Evolutionary conservation across 2,888 invertebrate genomes (phyloP).

Genomic region (Galeruca laticollis): DNA sequence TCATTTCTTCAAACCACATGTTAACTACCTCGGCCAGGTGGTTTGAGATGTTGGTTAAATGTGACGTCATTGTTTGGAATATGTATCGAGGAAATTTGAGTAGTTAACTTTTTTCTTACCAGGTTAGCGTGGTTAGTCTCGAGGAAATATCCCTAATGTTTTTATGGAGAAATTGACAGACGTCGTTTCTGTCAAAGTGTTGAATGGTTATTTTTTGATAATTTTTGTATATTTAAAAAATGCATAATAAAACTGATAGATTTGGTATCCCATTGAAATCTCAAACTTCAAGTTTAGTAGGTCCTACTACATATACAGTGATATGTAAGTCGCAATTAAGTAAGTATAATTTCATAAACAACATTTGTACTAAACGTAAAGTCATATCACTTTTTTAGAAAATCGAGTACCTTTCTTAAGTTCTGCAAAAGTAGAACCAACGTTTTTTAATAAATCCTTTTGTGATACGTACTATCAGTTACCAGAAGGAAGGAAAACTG

Average conservation of each 20-base stretch:
- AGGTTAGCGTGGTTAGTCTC: no score
- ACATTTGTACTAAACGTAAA: background rate
- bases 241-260: slow-evolving; percentile 39
- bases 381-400: slow-evolving; percentile 29
- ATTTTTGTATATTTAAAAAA: background rate
- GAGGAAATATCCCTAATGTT: no score
- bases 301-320: slow-evolving; percentile 39
- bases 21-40: no score
- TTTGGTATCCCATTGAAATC: slow-evolving; percentile 25
- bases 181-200: background rate
- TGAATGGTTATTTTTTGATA: background rate
- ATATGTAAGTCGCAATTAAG: slow-evolving; percentile 25
- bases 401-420: slow-evolving; percentile 48
- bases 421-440: slow-evolving; percentile 31
- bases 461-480: slow-evolving; percentile 35
- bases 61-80: no score
- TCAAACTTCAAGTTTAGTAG: slow-evolving; percentile 34
- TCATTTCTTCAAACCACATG: no score
- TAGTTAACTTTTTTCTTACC: no score
- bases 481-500: slow-evolving; percentile 23
- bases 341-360: slow-evolving; percentile 1
- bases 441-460: slow-evolving; percentile 27
- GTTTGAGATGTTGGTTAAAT: no score
- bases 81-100: no score
- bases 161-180: background rate